Conservation (phyloP, 2,888 invertebrate genomes). For the Mesodorylaimus sp. region DNA sequence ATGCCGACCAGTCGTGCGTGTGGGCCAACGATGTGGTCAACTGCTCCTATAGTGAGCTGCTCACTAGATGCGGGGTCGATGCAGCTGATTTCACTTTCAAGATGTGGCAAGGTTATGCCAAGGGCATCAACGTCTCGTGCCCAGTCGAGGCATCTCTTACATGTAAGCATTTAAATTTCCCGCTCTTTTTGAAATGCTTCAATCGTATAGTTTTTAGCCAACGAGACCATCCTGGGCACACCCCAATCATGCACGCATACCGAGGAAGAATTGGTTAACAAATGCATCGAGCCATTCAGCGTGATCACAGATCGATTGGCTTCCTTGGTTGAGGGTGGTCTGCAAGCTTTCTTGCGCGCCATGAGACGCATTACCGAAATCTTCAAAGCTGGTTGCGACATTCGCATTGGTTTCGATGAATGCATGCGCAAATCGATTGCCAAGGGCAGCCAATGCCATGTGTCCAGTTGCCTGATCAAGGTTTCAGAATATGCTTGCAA, state of each 20-base stretch:
- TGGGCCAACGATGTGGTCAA: no score
- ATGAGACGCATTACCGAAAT: neutral
- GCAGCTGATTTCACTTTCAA: no score
- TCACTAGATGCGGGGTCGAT: no score
- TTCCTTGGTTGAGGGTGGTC: neutral
- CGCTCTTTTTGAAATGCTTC: no score
- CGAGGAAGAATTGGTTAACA: neutral
- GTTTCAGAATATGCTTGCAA: neutral
- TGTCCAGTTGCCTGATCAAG: neutral
- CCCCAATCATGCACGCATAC: neutral
- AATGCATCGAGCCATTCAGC: conserved; percentile 1
- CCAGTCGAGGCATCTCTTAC: no score
- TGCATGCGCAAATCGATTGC: neutral
- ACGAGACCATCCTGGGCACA: no score
- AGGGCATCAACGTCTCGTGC: no score
- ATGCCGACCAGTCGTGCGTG: no score
- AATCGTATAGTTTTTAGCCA: no score
- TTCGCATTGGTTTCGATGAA: neutral
- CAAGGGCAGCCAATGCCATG: neutral
- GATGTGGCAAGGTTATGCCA: no score
- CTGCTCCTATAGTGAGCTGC: no score
- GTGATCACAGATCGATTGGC: neutral
- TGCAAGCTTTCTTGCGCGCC: neutral
- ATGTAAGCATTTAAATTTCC: no score
- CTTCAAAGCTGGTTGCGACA: neutral